Base-by-base conservation (phyloP, 2,113 vertebrate species). In the Cebidichthys violaceus region DNA sequence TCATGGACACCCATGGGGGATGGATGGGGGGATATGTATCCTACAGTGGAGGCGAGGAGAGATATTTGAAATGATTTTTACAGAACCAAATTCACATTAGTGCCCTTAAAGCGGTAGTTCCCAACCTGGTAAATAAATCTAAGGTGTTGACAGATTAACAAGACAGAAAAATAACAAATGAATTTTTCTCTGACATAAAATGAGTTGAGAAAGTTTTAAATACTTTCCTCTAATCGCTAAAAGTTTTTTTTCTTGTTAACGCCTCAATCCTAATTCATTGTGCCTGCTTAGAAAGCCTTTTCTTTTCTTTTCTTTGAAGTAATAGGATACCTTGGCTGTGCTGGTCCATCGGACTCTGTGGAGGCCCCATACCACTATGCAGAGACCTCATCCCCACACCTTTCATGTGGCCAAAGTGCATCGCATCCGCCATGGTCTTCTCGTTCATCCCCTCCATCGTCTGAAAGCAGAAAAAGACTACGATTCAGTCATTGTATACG, bases 271-370 rank as follows among this genome's bases (percentile, higher is more conserved):
- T 0, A 17, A 31, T 66, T 18, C 1, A 20, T 22, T 47, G 2
- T 22, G 8, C 24, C 20, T 45, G 4, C 37, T 41, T 13, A 60
- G 1, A 50, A 17, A 8, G 10, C 17, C 13, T 47, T n/a, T 47
- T 35, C 35, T 35, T 35, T 35, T 35, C 35, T 35, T 47, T 3
- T 47, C 1, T 45, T 14, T 45, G 4, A 47, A 69, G 0, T 0
- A 2, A 27, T 2, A 57, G 1, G 1, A 14, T 94, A 99, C 98
- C 98, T 98, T 99, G 98, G 91, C 96, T 97, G 92, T 98, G 98
- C 68, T 99, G 98, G 90, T 99, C 98, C 97, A 99, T 96, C 0
- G 98, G 98, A 91, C 98, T 99, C 92, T 99, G 98, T 39, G 98
- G 97, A 55, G 98, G 98, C 13, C 96, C 98, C 97, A 99, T 99